Evolutionary conservation across 2,888 invertebrate species (phyloP).

Genomic region (Stenolophus ochropezus): DNA sequence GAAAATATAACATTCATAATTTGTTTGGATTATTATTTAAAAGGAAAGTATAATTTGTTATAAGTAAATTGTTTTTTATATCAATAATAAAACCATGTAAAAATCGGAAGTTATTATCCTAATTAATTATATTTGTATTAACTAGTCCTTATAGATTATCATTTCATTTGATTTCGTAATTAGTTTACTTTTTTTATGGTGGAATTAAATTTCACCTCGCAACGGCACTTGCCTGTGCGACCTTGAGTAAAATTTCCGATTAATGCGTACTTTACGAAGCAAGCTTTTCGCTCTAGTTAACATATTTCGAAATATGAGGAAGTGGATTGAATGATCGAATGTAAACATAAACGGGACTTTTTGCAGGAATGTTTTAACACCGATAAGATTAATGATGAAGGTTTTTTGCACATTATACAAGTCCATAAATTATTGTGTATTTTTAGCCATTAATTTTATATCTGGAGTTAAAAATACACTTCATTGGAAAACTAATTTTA

Average conservation of each 20-base stretch:
- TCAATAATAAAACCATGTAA: too few species aligned
- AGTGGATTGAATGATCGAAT: not conserved
- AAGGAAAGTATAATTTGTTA: too few species aligned
- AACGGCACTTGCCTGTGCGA: not conserved
- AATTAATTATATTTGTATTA: not conserved
- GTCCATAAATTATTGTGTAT: not conserved
- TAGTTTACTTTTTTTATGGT: not conserved
- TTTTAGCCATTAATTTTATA: not conserved
- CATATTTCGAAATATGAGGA: not conserved
- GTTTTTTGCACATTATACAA: not conserved
- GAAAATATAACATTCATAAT: too few species aligned
- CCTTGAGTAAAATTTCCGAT: not conserved
- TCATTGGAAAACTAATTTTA: not conserved
- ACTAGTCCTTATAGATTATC: not conserved
- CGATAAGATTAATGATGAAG: not conserved
- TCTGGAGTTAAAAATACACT: not conserved
- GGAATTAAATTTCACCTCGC: not conserved
- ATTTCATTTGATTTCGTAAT: not conserved
- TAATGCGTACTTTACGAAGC: not conserved
- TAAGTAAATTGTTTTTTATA: too few species aligned
- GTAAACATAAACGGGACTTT: not conserved
- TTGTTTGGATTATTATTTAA: too few species aligned
- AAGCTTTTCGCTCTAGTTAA: not conserved
- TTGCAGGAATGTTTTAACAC: not conserved
- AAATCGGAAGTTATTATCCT: not conserved